Conservation (phyloP, 2,797 vertebrate genomes). For the Babyrousa celebensis region DNA sequence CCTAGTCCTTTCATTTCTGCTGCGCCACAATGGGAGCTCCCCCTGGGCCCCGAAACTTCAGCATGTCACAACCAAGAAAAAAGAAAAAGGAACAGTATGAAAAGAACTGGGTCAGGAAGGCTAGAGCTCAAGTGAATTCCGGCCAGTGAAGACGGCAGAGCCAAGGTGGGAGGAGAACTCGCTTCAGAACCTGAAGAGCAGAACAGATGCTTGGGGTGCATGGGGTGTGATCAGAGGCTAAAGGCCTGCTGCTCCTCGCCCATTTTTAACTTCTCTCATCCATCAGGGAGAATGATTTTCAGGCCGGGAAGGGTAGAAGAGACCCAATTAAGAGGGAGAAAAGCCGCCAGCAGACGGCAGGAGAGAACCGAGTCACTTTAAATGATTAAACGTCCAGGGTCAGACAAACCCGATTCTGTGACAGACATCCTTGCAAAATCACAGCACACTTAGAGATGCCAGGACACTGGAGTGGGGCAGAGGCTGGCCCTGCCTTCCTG, state of each 20-base stretch:
- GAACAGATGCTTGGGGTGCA: fast-evolving
- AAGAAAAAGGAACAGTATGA: neutral
- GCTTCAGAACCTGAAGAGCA: neutral
- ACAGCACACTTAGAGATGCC: neutral
- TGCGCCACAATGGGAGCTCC: too few relatives aligned
- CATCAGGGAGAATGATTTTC: neutral
- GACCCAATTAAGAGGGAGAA: neutral
- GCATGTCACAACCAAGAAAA: too few relatives aligned
- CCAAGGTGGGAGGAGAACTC: fast-evolving
- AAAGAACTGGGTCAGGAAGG: neutral
- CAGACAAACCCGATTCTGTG: fast-evolving
- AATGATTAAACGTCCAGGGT: neutral
- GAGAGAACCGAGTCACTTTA: neutral
- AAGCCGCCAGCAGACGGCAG: neutral
- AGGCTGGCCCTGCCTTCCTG: fast-evolving
- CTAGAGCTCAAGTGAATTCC: neutral
- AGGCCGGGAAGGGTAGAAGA: neutral
- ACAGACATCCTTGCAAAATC: neutral
- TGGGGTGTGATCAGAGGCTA: fast-evolving
- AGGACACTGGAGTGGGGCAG: fast-evolving
- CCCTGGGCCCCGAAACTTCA: too few relatives aligned
- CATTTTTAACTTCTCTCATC: too few relatives aligned
- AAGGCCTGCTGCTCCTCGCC: neutral
- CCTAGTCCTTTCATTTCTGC: too few relatives aligned
- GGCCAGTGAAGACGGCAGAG: fast-evolving